phyloP scores from a whole-genome alignment of 2,888 invertebrate species.

The Troides oblongomaculatus region DNA sequence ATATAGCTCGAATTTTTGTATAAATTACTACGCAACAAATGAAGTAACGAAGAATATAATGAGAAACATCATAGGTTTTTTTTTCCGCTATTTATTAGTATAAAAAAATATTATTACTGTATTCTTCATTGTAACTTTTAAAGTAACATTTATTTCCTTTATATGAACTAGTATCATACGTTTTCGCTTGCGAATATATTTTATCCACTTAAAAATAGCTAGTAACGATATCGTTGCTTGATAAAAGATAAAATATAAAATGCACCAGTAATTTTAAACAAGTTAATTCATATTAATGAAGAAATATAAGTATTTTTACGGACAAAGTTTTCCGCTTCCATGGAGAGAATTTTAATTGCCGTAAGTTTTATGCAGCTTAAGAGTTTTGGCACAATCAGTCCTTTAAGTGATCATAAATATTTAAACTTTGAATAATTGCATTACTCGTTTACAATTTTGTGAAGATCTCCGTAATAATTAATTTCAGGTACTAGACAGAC shows the following conservation, averaged over 20 bases:
- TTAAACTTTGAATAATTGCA: background rate
- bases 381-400: constrained; percentile 10
- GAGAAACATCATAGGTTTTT: too few relatives aligned
- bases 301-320: constrained; percentile 26
- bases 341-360: constrained; percentile 26
- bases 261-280: background rate
- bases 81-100: too few relatives aligned
- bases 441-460: background rate
- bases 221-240: background rate
- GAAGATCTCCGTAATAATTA: too few relatives aligned
- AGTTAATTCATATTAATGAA: constrained; percentile 2
- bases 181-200: background rate
- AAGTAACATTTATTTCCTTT: background rate
- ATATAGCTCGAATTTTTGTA: too few relatives aligned
- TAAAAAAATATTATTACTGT: too few relatives aligned
- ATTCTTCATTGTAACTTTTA: too few relatives aligned
- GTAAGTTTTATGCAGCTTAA: constrained; percentile 7
- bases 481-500: too few relatives aligned
- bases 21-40: too few relatives aligned
- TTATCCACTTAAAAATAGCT: background rate
- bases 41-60: too few relatives aligned
- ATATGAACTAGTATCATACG: background rate
- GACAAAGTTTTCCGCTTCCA: constrained; percentile 24
- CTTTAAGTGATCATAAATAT: constrained; percentile 8
- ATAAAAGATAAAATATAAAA: background rate